phyloP scores from a whole-genome alignment of 2,113 vertebrate species.

The Ibidorhyncha struthersii region DNA sequence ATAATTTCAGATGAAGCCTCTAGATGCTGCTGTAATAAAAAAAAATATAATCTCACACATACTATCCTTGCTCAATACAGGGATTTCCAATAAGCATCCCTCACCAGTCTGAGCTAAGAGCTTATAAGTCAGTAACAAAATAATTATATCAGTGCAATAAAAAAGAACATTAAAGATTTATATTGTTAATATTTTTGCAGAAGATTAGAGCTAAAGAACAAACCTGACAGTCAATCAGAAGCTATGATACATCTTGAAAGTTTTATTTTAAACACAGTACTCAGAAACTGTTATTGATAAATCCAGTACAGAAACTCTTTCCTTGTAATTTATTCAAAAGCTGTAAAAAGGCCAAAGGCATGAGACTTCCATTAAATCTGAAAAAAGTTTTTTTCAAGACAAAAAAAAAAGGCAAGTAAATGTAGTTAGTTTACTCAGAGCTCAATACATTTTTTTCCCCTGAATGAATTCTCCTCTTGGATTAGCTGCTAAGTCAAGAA shows the following conservation, averaged over 20 bases:
- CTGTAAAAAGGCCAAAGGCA: not conserved
- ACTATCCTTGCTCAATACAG: not conserved
- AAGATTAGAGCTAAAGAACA: not conserved
- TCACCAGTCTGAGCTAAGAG: not conserved
- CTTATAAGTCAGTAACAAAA: not conserved
- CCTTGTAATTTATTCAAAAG: not conserved
- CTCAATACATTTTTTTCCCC: not conserved
- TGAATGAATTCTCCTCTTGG: not conserved
- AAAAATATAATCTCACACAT: not conserved
- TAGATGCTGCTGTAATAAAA: slow-evolving; percentile 63
- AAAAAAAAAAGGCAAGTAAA: not conserved
- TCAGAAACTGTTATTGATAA: not conserved
- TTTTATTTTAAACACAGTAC: not conserved
- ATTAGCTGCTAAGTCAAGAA: not conserved
- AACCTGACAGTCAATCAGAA: not conserved
- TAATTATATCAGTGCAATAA: not conserved
- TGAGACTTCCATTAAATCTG: not conserved
- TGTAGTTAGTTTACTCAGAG: not conserved
- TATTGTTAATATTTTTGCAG: not conserved
- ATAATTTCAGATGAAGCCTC: slow-evolving; percentile 44
- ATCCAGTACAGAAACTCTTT: not conserved
- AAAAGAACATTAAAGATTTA: not conserved
- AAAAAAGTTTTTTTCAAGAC: not conserved
- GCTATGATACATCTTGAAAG: not conserved
- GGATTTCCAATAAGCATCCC: not conserved